phyloP scores from a whole-genome alignment of 2,797 vertebrate genomes.

The Coregonus suidteri region DNA sequence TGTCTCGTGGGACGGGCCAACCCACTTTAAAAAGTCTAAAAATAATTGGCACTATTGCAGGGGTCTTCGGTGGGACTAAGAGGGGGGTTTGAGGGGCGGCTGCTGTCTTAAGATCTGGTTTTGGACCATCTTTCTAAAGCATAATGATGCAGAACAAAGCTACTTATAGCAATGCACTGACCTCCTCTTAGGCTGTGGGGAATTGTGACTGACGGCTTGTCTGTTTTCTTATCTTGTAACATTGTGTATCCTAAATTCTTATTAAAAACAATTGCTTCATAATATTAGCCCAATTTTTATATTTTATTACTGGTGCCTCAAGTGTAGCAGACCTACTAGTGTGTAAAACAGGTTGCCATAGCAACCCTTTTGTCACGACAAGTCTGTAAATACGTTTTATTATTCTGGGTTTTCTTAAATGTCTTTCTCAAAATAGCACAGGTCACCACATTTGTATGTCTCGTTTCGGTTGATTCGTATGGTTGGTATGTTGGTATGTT shows the following conservation, averaged over 20 bases:
- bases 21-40: constrained; percentile 49
- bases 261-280: background rate
- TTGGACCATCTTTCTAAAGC: constrained; percentile 1
- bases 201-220: background rate
- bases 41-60: constrained; percentile 40
- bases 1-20: constrained; percentile 54
- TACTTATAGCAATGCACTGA: background rate
- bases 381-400: background rate
- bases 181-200: background rate
- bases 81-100: background rate
- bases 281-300: background rate
- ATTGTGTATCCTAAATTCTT: background rate
- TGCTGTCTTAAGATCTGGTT: background rate
- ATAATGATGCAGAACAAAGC: constrained; percentile 17
- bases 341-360: background rate
- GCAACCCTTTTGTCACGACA: background rate
- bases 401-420: background rate
- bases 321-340: background rate
- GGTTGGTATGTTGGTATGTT: background rate
- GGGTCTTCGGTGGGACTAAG: constrained; percentile 24
- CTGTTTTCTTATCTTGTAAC: background rate
- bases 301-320: background rate
- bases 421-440: constrained; percentile 6
- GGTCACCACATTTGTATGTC: background rate
- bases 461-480: background rate